A percentile compares a stretch with the other conserved stretches of the same genome.
These are phyloP conservation scores for Megaceryle alcyon DNA, from an alignment of 2,797 vertebrate species.

Conservation along the genomic window DNA sequence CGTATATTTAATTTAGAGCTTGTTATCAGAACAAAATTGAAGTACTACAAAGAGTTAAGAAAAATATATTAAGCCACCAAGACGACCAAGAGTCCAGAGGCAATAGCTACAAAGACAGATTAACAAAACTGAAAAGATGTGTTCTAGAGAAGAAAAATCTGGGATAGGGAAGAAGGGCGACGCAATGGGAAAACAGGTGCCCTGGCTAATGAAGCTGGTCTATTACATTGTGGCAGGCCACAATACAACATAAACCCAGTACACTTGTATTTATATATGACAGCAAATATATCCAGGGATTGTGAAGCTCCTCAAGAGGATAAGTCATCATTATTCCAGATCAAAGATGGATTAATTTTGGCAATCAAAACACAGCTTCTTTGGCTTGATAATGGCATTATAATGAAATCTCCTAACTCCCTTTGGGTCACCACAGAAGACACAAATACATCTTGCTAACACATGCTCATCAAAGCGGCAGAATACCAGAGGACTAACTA, in stretches of 20 bases:
- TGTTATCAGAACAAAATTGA: not conserved
- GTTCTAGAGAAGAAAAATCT: not conserved
- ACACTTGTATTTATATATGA: not conserved
- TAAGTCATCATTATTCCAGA: slow-evolving; percentile 16
- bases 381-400: slow-evolving; percentile 39
- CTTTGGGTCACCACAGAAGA: not conserved
- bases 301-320: slow-evolving; percentile 8
- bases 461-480: not conserved
- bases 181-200: not conserved
- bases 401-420: not conserved
- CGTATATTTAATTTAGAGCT: not conserved
- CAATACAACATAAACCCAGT: not conserved
- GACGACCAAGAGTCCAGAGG: not conserved
- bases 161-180: not conserved
- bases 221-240: not conserved
- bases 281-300: slow-evolving; percentile 2
- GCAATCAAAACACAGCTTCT: slow-evolving; percentile 28
- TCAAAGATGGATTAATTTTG: slow-evolving; percentile 45
- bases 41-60: not conserved
- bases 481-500: not conserved
- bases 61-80: not conserved
- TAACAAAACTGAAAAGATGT: not conserved
- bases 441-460: not conserved
- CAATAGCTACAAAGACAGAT: not conserved
- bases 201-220: not conserved